Base-by-base conservation (phyloP, 2,888 invertebrate species). In the Strigamia maritima region DNA sequence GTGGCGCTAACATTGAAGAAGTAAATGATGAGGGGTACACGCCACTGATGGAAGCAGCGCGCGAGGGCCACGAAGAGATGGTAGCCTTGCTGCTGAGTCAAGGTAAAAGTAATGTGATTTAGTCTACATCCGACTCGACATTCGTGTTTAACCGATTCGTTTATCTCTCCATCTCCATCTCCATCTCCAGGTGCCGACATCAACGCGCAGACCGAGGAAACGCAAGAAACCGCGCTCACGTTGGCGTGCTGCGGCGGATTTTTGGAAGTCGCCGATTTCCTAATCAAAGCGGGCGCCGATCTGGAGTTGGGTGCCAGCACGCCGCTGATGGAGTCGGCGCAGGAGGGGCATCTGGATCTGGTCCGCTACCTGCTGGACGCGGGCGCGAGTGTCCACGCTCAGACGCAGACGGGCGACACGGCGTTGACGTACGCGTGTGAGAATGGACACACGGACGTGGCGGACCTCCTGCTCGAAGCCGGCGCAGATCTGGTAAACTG, bases 1-100 rank as follows among this genome's bases (percentile, higher is more conserved):
- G 97, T 80, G 98, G 98, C 81, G 99, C 99, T 80, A 97, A 97
- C 87, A 95, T 99, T 84, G 99, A 99, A 87, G 98, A 98, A 89
- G 97, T 97, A 80, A 99, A 99, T 87, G 98, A 99, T 86, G 98
- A 99, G 88, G 98, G 98, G 31, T 99, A 98, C 88, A 99, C 98
- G 40, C 98, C 99, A 24, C 89, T 99, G 81, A 99, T 99, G 98
- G 99, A 99, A 88, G 98, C 98, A 75, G 96, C 98, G 0, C 89
- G 98, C 76, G 98, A 99, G 87, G 98, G 98, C 79, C 98, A 99
- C 87, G 97, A 97, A 86, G 97, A 97, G 87, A 97, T 98, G 95
- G 98, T 98, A 10, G 94, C 95, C 74, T 88, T 98, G 79, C 90
- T 99, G 79, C 89, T 98, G 16, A 93, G 93, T 82, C 95, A 96